Evolutionary conservation across 2,888 invertebrate genomes (phyloP).

Genomic region (Callinectes sapidus): DNA sequence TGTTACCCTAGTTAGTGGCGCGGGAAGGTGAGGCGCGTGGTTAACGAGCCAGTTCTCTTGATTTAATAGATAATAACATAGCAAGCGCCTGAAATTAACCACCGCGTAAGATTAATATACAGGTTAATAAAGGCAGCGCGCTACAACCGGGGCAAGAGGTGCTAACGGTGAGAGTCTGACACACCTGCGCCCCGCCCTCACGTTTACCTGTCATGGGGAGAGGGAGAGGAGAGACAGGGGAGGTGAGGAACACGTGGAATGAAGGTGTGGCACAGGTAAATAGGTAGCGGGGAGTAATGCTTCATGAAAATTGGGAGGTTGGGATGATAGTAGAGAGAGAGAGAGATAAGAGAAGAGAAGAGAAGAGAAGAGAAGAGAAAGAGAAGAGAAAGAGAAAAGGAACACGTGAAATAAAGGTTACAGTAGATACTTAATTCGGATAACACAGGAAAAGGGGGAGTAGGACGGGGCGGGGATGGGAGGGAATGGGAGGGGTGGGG

Average conservation of each 20-base stretch:
- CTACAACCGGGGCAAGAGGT: conserved; percentile 24
- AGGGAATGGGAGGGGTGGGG: too few relatives aligned
- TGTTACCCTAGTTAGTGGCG: conserved; percentile 24
- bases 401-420: background rate
- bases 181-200: conserved; percentile 6
- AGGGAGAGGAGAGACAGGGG: conserved; percentile 8
- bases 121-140: conserved; percentile 24
- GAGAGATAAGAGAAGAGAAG: background rate
- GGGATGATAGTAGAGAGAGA: background rate
- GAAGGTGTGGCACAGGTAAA: conserved; percentile 2
- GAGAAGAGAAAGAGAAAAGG: background rate
- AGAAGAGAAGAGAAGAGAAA: background rate
- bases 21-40: conserved; percentile 30
- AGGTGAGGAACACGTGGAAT: background rate
- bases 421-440: background rate
- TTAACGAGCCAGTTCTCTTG: conserved; percentile 33
- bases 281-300: background rate
- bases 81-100: conserved; percentile 32
- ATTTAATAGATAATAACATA: conserved; percentile 37
- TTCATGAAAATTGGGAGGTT: background rate
- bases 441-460: background rate
- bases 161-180: conserved; percentile 30
- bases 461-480: background rate
- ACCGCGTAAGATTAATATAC: conserved; percentile 33
- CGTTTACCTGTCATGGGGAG: background rate